Evolutionary conservation across 2,888 invertebrate species (phyloP).

Genomic region (Globia sparganii): DNA sequence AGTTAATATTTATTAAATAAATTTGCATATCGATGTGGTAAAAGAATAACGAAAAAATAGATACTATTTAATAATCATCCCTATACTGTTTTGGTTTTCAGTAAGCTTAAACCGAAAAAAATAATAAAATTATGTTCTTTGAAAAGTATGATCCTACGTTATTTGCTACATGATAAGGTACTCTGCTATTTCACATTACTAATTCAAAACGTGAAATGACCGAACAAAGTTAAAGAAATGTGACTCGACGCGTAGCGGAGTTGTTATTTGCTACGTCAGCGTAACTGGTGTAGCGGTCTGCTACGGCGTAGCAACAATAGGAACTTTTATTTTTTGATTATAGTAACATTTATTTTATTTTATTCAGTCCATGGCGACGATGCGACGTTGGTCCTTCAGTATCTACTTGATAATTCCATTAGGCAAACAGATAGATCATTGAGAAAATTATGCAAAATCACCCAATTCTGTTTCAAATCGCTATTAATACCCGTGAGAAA

Average conservation of each 20-base stretch:
- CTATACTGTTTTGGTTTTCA: neutral
- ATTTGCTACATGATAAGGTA: neutral
- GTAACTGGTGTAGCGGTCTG: constrained; percentile 17
- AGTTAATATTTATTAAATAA: constrained; percentile 54
- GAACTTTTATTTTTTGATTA: neutral
- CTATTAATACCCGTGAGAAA: constrained; percentile 83
- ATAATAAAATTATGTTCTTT: neutral
- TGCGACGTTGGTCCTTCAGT: constrained; percentile 12
- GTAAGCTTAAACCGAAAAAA: neutral
- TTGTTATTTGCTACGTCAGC: constrained; percentile 27
- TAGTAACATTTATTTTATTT: constrained; percentile 1
- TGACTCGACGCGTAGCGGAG: constrained; percentile 3
- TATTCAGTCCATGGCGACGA: constrained; percentile 6
- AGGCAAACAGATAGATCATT: constrained; percentile 76
- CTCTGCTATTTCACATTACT: constrained; percentile 13
- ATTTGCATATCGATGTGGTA: constrained; percentile 46
- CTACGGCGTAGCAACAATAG: constrained; percentile 40
- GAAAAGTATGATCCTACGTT: too few species aligned
- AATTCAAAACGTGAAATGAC: neutral
- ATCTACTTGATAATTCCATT: constrained; percentile 77
- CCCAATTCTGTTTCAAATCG: constrained; percentile 81
- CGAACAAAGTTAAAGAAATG: constrained; percentile 18
- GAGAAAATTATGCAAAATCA: constrained; percentile 82
- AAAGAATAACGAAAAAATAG: constrained; percentile 34
- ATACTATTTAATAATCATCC: neutral